Evolutionary conservation across 2,113 vertebrate species (phyloP).

Genomic region (Thunnus thynnus): DNA sequence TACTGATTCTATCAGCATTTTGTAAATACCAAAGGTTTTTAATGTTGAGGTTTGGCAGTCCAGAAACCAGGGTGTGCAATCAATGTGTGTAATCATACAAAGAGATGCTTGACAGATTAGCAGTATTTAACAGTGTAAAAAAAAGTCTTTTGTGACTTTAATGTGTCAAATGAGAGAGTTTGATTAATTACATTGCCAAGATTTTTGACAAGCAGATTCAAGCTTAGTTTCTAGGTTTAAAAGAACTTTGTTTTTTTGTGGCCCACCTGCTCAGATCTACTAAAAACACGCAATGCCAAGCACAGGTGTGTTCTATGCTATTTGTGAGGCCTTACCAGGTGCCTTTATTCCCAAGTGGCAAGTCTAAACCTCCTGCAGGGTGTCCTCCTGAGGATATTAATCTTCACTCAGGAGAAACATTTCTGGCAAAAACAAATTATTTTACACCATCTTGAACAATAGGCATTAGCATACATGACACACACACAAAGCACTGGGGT

Average conservation of each 20-base stretch:
- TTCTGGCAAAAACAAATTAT: slow-evolving; percentile 29
- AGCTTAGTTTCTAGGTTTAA: neutral
- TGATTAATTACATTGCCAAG: slow-evolving; percentile 2
- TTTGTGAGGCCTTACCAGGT: slow-evolving; percentile 33
- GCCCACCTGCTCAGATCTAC: slow-evolving; percentile 37
- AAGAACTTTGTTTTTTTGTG: neutral
- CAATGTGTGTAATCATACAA: neutral
- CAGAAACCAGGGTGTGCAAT: neutral
- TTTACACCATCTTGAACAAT: neutral
- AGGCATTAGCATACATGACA: neutral
- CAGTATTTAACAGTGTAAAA: neutral
- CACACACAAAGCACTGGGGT: neutral
- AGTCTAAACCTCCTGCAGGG: neutral
- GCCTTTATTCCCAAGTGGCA: slow-evolving; percentile 39
- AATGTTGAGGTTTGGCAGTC: slow-evolving; percentile 16
- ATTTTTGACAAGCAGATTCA: neutral
- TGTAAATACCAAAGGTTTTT: slow-evolving; percentile 13
- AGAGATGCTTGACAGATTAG: slow-evolving; percentile 1
- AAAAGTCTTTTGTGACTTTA: neutral
- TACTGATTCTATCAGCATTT: neutral
- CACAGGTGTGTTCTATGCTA: slow-evolving; percentile 2
- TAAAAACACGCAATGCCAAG: slow-evolving; percentile 16
- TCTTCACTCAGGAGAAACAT: slow-evolving; percentile 25
- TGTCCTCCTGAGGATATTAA: slow-evolving; percentile 37
- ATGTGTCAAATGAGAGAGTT: neutral